Base-by-base conservation (phyloP, 2,113 vertebrate genomes). In the Brachionichthys hirsutus region DNA sequence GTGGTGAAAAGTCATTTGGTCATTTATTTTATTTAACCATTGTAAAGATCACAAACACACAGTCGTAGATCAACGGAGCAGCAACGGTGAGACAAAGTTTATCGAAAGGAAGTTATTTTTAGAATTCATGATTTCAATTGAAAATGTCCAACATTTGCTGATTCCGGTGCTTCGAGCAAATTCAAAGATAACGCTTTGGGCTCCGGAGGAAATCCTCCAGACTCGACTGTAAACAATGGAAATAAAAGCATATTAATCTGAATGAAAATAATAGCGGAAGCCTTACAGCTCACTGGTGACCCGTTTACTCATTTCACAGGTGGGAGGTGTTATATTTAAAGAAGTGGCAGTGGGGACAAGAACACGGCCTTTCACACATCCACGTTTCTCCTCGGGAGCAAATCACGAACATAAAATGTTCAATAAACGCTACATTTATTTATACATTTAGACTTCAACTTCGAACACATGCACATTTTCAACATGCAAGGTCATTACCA, bases 401-500 rank as follows among this genome's bases (percentile, higher is more conserved):
- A 87, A 78, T 54, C 34, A 70, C 73, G 67, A 63, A 14, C 54
- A 51, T 72, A 56, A 62, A 61, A 56, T 6, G 65, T 78, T 13
- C 63, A 70, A 86, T 75, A 72, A 68, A 80, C 63, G 62, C 54
- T 64, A 62, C 62, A 65, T 82, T 52, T 76, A 47, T 63, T 69
- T 67, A 70, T 78, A 70, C 61, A 67, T 78, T 47, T 62, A 78
- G 72, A 62, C 46, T 63, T 57, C 17, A 60, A 72, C 42, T 77
- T 62, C 46, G 72, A 73, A 75, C 59, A 73, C 80, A 80, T 83
- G 84, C 78, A 77, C 6, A 54, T 62, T 53, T 59, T 79, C 78
- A 61, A 87, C 90, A 91, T 91, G 90, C 90, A 67, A 54, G 42
- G 62, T 77, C 85, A 81, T 80, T 72, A 82, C 67, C 81, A 70